These are phyloP conservation scores for Peromyscus maniculatus DNA, from an alignment of 2,113 vertebrate species.

Conservation along the genomic window DNA sequence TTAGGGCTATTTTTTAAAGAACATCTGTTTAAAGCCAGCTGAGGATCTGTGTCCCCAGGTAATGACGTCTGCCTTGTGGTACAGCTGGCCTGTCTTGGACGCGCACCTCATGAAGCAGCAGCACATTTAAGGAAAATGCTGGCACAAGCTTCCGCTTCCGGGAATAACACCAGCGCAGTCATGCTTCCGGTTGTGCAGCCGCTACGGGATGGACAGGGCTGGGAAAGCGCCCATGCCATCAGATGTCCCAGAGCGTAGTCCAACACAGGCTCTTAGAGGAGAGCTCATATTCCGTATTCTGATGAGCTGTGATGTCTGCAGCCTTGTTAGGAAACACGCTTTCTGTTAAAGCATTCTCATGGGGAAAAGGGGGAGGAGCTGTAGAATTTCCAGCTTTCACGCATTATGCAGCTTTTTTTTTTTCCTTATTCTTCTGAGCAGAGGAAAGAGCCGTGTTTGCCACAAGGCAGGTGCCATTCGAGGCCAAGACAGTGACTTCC, in stretches of 20 bases:
- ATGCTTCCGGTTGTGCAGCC: constrained; percentile 34
- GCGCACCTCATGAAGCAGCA: constrained; percentile 32
- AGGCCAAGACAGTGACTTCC: background rate
- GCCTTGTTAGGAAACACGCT: constrained; percentile 40
- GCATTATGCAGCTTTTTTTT: background rate
- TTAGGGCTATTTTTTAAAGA: constrained; percentile 49
- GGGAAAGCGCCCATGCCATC: constrained; percentile 39
- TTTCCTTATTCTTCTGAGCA: background rate
- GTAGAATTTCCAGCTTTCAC: constrained; percentile 11
- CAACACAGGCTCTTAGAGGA: background rate
- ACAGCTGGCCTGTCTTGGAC: constrained; percentile 50
- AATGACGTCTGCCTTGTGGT: constrained; percentile 68
- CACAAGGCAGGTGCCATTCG: background rate
- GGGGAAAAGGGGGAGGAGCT: background rate
- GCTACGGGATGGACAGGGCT: background rate
- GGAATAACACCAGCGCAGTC: constrained; percentile 63
- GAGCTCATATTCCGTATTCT: background rate
- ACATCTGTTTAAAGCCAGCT: constrained; percentile 79
- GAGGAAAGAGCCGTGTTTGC: background rate
- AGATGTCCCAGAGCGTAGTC: background rate
- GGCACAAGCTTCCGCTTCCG: constrained; percentile 20
- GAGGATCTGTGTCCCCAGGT: constrained; percentile 59
- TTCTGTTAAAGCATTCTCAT: constrained; percentile 40
- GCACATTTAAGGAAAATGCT: constrained; percentile 54
- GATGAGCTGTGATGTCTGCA: constrained; percentile 54